Evolutionary conservation across 1,140 invertebrate genomes (phyloP).

Genomic region (Drosophila saltans): DNA sequence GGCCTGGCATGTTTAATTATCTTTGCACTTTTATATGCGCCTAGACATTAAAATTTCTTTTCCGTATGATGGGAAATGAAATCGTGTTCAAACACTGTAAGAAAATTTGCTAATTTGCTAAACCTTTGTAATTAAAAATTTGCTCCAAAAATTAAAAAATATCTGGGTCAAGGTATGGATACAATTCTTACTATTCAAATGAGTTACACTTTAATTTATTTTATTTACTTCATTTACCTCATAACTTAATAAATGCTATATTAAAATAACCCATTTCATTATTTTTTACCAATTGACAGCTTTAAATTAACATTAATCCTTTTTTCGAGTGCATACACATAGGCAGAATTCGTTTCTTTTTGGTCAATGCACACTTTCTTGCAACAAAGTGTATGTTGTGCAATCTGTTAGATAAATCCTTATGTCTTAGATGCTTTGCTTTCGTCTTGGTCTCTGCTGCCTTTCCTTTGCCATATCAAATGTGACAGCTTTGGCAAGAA

Average conservation of each 20-base stretch:
- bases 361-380: constrained; percentile 13
- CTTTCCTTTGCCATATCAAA: constrained; percentile 66
- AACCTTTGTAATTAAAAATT: too few species aligned
- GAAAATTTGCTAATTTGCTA: not conserved
- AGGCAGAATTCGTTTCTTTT: not conserved
- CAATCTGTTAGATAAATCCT: constrained; percentile 35
- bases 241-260: too few species aligned
- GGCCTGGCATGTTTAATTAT: constrained; percentile 77
- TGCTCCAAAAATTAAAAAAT: too few species aligned
- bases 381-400: constrained; percentile 47
- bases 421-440: constrained; percentile 52
- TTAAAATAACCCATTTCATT: too few species aligned
- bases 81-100: constrained; percentile 25
- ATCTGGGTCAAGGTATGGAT: too few species aligned
- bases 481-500: constrained; percentile 67
- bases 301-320: too few species aligned
- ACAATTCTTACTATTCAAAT: too few species aligned
- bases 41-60: constrained; percentile 57
- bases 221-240: too few species aligned
- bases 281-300: too few species aligned
- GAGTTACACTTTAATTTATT: too few species aligned
- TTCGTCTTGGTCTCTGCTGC: constrained; percentile 29
- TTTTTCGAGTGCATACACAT: not conserved
- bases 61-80: constrained; percentile 39
- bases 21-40: constrained; percentile 66